Base-by-base conservation (phyloP, 2,888 invertebrate genomes). In the Torymus tubicola region DNA sequence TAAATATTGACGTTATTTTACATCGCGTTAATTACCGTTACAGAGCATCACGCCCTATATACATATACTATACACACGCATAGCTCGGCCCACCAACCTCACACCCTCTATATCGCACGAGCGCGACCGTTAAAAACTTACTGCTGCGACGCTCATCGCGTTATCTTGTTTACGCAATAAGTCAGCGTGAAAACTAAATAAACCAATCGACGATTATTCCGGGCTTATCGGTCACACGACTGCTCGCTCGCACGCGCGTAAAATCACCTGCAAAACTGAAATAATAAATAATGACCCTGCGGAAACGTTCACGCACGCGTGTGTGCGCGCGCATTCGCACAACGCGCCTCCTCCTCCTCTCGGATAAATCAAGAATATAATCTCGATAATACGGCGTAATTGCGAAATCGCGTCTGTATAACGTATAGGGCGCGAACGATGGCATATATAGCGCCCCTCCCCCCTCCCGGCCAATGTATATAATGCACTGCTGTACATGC, bases 131-230 rank as follows among this genome's bases (percentile, higher is more conserved):
- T 71, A 60, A 60, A 60, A 78, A 78, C 42, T 78, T 78, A 68
- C 42, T 31, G 12, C 14, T 21, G 13, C 13, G 18, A 21, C 31
- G 16, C 61, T 10, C 18, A 14, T 13, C 10, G 24, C 64, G 50
- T 64, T 69, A 75, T 75, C 70, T 64, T 75, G 64, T 70, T 75
- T 69, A 50, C 24, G 60, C 67, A 21, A 71, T 80, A 76, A 80
- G 60, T 80, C 64, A 70, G 24, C 60, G 61, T 70, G 42, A 60
- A 69, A 64, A 70, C 61, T 80, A 80, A 74, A 75, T 75, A 65
- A 75, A 80, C 79, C 67, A 67, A 80, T 80, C 64, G 70, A 10
- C 57, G 52, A 75, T 80, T 80, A 79, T 79, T 73, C 18, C 73
- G 24, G 18, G 73, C 61, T 79, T 79, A 80, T 74, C 69, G 74